Evolutionary conservation across 2,888 invertebrate genomes (phyloP).

Genomic region (Agrochola lota): DNA sequence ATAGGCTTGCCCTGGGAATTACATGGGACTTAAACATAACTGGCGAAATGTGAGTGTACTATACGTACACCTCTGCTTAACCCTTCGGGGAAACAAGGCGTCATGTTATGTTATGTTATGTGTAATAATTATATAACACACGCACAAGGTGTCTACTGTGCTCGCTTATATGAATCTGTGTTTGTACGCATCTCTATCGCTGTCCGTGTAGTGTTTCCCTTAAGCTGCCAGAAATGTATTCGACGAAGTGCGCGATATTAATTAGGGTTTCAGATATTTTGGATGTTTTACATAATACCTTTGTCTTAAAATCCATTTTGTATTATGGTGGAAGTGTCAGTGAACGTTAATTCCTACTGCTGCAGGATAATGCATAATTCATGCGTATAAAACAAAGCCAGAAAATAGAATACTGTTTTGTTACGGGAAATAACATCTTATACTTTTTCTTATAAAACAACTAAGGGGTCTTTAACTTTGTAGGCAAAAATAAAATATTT

Average conservation of each 20-base stretch:
- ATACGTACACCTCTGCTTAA: not conserved
- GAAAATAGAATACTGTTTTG: too few relatives aligned
- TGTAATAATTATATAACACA: not conserved
- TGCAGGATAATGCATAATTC: not conserved
- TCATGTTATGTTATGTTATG: not conserved
- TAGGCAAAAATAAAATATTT: not conserved
- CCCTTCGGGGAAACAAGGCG: not conserved
- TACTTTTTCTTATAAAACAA: not conserved
- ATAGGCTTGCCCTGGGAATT: not conserved
- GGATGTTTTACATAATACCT: conserved; percentile 17
- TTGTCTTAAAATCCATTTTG: conserved; percentile 5
- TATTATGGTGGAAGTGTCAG: not conserved
- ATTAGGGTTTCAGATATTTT: conserved; percentile 56
- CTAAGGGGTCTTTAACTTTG: not conserved
- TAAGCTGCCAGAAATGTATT: conserved; percentile 32
- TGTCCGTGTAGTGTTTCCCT: not conserved
- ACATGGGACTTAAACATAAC: too few relatives aligned
- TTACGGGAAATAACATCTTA: not conserved
- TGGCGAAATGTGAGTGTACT: not conserved
- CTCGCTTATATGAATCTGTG: not conserved
- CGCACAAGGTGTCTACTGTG: not conserved
- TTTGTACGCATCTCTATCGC: not conserved
- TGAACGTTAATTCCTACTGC: too few relatives aligned
- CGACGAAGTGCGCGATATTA: conserved; percentile 63
- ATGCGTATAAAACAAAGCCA: not conserved